phyloP scores from a whole-genome alignment of 2,888 invertebrate species.

The Hirtodrosophila duncani region DNA sequence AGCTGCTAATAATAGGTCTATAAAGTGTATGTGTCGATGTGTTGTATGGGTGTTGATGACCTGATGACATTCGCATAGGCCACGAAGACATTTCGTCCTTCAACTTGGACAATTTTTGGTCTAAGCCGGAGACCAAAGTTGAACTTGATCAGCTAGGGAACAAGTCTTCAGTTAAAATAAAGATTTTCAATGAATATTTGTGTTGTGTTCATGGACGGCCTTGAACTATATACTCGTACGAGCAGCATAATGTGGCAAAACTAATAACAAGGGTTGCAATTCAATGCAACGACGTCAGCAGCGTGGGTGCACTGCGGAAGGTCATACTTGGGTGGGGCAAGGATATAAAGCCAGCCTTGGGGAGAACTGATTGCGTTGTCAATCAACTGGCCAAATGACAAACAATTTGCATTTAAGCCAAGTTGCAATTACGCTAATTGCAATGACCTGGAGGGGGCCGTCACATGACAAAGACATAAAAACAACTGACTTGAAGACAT shows the following conservation, averaged over 20 bases:
- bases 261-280: conserved; percentile 24
- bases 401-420: not conserved
- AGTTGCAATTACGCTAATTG: conserved; percentile 61
- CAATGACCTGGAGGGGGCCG: conserved; percentile 20
- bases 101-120: too few species aligned
- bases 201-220: conserved; percentile 29
- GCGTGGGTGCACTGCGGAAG: conserved; percentile 14
- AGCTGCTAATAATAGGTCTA: conserved; percentile 29
- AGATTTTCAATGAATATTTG: not conserved
- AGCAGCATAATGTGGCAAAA: conserved; percentile 17
- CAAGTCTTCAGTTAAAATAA: too few species aligned
- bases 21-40: conserved; percentile 15
- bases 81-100: too few species aligned
- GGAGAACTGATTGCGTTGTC: conserved; percentile 6
- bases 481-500: too few species aligned
- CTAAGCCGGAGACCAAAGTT: too few species aligned
- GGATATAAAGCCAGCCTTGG: not conserved
- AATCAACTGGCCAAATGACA: conserved; percentile 24
- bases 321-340: conserved; percentile 1
- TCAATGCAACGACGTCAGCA: conserved; percentile 51
- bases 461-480: too few species aligned
- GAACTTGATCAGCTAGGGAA: too few species aligned
- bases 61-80: conserved; percentile 30
- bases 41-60: conserved; percentile 20
- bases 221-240: conserved; percentile 55